Base-by-base conservation (phyloP, 2,113 vertebrate genomes). In the Phrynosoma platyrhinos region DNA sequence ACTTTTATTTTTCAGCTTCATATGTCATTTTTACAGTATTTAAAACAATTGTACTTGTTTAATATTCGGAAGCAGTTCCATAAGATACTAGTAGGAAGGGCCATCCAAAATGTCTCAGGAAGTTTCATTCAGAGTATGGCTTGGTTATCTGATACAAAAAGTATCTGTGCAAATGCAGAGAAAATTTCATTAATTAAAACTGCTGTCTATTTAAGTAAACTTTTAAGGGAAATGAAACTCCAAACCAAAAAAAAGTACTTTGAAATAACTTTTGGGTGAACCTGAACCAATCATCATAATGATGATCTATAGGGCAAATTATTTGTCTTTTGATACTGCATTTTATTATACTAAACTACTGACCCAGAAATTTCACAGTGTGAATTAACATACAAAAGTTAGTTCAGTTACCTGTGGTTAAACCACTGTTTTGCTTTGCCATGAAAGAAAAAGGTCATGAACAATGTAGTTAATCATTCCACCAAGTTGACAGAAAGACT, bases 1-100 rank as follows among this genome's bases (percentile, higher is more conserved):
- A 96, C 96, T 97, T 97, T 97, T 96, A 95, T 95, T 97, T 97
- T 97, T 97, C 96, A 96, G 96, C 96, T 97, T 98, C 97, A 97
- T 97, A 96, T 97, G 97, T 98, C 97, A 98, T 97, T 97, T 98
- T 97, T 96, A 97, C 95, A 97, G 97, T 97, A 96, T 96, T 98
- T 97, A 97, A 98, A 97, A 97, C 97, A 97, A 97, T 97, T 97
- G 97, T 97, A 97, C 96, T 95, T 95, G 96, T 96, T 97, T 97
- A 97, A 97, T 97, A 97, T 97, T 97, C 97, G 94, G 93, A 95
- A 96, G 95, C 93, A 93, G 95, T 94, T 96, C 89, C 83, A 68
- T 90, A 95, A 94, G 93, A 96, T 82, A 94, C 85, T 82, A 86
- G 83, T 91, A 94, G 95, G 92, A 94, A 95, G 58, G 58, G 91